These are phyloP conservation scores for Drosophila parabipectinata DNA, from an alignment of 1,140 invertebrate genomes.

Conservation along the genomic window DNA sequence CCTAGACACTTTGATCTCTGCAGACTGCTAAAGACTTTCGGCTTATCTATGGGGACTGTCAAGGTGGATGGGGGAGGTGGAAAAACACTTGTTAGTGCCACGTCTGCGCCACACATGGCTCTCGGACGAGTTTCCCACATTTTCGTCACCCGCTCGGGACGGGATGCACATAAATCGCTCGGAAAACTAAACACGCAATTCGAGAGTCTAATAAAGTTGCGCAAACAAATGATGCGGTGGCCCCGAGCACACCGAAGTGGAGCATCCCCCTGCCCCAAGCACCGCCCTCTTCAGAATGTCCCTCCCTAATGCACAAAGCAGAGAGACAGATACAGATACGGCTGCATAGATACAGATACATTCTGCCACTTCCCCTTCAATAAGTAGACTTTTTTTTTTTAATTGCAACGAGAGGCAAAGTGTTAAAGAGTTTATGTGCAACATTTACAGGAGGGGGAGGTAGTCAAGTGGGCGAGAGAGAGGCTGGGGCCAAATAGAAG, in stretches of 20 bases:
- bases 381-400: slow-evolving; percentile 71
- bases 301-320: slow-evolving; percentile 64
- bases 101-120: slow-evolving; percentile 61
- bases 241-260: slow-evolving; percentile 70
- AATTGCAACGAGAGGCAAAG: slow-evolving; percentile 81
- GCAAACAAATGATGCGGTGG: slow-evolving; percentile 83
- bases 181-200: slow-evolving; percentile 80
- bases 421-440: slow-evolving; percentile 84
- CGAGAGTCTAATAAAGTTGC: slow-evolving; percentile 82
- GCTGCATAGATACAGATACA: slow-evolving; percentile 59
- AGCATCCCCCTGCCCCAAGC: slow-evolving; percentile 39
- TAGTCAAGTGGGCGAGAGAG: slow-evolving; percentile 1
- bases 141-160: slow-evolving; percentile 58
- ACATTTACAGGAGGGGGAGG: slow-evolving; percentile 61
- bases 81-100: slow-evolving; percentile 61
- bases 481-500: neutral
- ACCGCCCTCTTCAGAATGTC: slow-evolving; percentile 1
- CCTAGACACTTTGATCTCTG: slow-evolving; percentile 20
- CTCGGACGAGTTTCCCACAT: slow-evolving; percentile 68
- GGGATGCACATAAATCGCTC: slow-evolving; percentile 69
- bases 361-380: slow-evolving; percentile 71
- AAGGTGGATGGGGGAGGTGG: neutral
- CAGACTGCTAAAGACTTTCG: slow-evolving; percentile 44
- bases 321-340: slow-evolving; percentile 53
- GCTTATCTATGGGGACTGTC: slow-evolving; percentile 21